These are phyloP conservation scores for Tragelaphus imberbis DNA, from an alignment of 2,113 vertebrate species.

Conservation along the genomic window DNA sequence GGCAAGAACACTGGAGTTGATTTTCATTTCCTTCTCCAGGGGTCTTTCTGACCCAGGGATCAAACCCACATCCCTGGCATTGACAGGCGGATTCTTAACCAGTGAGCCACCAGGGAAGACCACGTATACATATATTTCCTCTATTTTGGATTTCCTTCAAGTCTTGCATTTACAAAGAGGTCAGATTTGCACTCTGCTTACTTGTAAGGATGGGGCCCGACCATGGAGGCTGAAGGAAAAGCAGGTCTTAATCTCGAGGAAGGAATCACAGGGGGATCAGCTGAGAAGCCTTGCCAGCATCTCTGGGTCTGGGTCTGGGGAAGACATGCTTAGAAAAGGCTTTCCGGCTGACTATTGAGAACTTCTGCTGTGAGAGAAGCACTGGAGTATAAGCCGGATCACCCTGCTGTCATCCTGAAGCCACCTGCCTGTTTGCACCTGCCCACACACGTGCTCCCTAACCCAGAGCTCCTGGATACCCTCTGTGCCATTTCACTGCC, in stretches of 20 bases:
- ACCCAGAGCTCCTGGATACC: not conserved
- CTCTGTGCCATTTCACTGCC: not conserved
- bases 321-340: not conserved
- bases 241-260: not conserved
- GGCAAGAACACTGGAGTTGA: not conserved
- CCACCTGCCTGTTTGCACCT: not conserved
- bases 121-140: not conserved
- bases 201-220: too few species aligned
- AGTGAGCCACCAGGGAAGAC: not conserved
- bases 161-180: not conserved
- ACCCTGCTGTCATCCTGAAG: not conserved
- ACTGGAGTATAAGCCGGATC: not conserved
- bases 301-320: not conserved
- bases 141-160: not conserved
- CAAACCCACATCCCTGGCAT: not conserved
- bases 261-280: not conserved
- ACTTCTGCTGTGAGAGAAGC: not conserved
- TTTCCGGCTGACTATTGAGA: not conserved
- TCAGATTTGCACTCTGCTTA: not conserved
- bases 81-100: not conserved
- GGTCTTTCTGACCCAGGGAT: not conserved
- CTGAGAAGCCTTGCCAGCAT: not conserved
- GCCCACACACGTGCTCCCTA: fast-evolving
- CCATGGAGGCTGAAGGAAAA: not conserved
- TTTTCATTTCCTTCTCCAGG: not conserved